Base-by-base conservation (phyloP, 1,140 invertebrate species). In the Cotesia vestalis region DNA sequence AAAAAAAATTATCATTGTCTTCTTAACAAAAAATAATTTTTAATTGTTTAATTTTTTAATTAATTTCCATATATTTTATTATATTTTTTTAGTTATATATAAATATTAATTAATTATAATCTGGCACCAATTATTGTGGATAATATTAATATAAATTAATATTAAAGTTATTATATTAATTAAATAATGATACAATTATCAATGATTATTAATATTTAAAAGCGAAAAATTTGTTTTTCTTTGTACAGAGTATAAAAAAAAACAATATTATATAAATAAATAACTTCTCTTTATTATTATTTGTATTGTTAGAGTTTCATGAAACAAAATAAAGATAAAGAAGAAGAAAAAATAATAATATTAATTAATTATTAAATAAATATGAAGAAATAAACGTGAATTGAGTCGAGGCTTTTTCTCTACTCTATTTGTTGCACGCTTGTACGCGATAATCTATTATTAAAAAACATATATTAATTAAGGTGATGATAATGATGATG, bases 191-290 rank as follows among this genome's bases (percentile, higher is more conserved):
- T 12, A 59, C 17, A 40, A 59, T 69, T 40, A 14, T 55, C 38
- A 59, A 9, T 51, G 14, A 4, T 59, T 60, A 59, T 6, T 62
- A 4, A 11, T 40, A n/a, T 61, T 61, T 38, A 11, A 38, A 46
- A 69, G 36, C 46, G 14, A 38, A 20, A 38, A 40, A n/a, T 60
- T 38, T 14, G 14, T 46, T 69, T 69, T 69, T 46, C 55, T 69
- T 69, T 69, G 67, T 69, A 69, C 67, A 69, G 60, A 69, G 67
- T 69, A 69, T 69, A 14, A 40, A 46, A 69, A 59, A 69, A 40
- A 69, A 69, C 6, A 11, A 60, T 6, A 69, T 59, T 36, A 60
- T 59, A 4, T 69, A 36, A 40, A 14, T 40, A 46, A 27, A 64
- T 36, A 53, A 36, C 66, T 36, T 40, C 38, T 14, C 35, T 68